A percentile compares a stretch with the other conserved stretches of the same genome.
These are phyloP conservation scores for Globodera ellingtonae DNA, from an alignment of 1,140 invertebrate species.

Conservation along the genomic window DNA sequence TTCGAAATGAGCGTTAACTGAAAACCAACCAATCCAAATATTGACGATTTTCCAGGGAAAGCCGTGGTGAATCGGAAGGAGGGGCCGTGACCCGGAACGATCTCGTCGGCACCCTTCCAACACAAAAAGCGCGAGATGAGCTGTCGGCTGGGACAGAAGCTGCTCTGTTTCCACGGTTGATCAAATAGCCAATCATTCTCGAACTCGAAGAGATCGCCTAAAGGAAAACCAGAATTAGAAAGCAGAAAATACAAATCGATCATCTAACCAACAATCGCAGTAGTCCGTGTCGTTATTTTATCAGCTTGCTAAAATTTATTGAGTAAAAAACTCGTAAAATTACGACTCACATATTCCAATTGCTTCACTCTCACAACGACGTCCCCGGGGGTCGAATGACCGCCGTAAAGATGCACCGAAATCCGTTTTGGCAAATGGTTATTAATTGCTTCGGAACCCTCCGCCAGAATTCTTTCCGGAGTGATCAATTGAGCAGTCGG, in stretches of 20 bases:
- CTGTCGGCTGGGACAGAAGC: slow-evolving; percentile 24
- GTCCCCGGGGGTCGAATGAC: background rate
- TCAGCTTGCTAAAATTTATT: background rate
- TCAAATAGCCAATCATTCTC: slow-evolving; percentile 28
- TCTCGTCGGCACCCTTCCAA: slow-evolving; percentile 29
- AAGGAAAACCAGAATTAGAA: background rate
- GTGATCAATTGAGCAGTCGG: slow-evolving; percentile 20
- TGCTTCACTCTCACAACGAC: background rate
- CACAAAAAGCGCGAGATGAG: slow-evolving; percentile 20
- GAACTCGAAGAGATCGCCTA: slow-evolving; percentile 33
- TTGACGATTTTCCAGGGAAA: slow-evolving; percentile 3
- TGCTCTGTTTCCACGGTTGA: slow-evolving; percentile 23
- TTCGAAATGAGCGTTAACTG: background rate
- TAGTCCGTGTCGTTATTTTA: background rate
- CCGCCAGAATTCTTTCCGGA: slow-evolving; percentile 13
- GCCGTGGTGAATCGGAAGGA: background rate
- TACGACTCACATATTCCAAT: background rate
- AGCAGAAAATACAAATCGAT: background rate
- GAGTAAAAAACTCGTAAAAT: background rate
- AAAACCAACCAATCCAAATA: slow-evolving; percentile 10
- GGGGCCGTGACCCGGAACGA: slow-evolving; percentile 33
- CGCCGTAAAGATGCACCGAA: background rate
- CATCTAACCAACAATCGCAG: background rate
- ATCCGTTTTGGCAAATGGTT: slow-evolving; percentile 1
- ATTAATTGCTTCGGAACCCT: background rate